Conservation (phyloP, 2,113 vertebrate species). For the Lophura nycthemera region DNA sequence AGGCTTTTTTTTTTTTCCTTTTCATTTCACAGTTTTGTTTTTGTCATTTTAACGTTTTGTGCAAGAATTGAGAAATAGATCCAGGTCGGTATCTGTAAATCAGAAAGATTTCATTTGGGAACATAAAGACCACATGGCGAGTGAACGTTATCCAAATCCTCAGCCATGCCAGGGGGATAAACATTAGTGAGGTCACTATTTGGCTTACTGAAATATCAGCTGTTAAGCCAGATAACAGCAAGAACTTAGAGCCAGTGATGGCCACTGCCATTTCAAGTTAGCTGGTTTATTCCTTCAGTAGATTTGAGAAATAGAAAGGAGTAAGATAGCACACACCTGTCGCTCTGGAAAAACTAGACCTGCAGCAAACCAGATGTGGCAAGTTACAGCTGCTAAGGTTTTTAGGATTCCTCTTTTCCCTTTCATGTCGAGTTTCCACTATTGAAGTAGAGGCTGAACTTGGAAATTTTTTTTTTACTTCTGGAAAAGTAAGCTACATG, state of each 20-base stretch:
- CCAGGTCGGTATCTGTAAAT: conserved; percentile 37
- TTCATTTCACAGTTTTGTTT: conserved; percentile 80
- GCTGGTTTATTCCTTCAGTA: conserved; percentile 25
- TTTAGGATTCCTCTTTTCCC: conserved; percentile 31
- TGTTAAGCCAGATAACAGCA: conserved; percentile 54
- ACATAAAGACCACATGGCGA: conserved; percentile 41
- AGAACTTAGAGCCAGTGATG: conserved; percentile 43
- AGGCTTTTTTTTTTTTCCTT: conserved; percentile 63
- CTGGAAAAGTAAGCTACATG: conserved; percentile 38
- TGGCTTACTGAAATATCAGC: conserved; percentile 48
- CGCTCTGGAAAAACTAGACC: conserved; percentile 6
- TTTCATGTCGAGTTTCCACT: conserved; percentile 49
- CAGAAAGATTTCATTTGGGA: conserved; percentile 54
- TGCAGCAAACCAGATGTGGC: neutral
- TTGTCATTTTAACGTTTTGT: conserved; percentile 67
- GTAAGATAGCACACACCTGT: neutral
- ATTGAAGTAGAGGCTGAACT: conserved; percentile 38
- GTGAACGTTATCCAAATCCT: conserved; percentile 38
- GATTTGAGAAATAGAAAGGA: conserved; percentile 19
- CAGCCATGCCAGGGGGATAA: conserved; percentile 61
- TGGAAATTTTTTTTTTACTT: neutral
- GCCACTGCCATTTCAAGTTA: conserved; percentile 34
- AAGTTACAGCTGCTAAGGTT: neutral
- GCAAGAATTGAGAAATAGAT: conserved; percentile 74
- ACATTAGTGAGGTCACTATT: conserved; percentile 54